phyloP scores from a whole-genome alignment of 2,797 vertebrate species.

The Hydrophis major region DNA sequence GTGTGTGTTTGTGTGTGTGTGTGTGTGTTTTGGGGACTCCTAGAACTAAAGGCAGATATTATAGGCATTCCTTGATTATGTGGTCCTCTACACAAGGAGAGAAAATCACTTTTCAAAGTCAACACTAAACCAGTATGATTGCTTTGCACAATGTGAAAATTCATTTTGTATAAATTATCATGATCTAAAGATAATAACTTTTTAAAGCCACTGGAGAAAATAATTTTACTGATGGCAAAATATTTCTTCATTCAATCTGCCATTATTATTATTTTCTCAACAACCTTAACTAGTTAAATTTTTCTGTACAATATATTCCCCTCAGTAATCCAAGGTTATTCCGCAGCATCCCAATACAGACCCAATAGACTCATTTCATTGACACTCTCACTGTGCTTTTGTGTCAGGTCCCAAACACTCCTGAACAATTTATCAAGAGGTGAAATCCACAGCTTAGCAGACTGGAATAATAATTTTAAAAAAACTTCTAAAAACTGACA shows the following conservation, averaged over 20 bases:
- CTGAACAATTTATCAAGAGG: background rate
- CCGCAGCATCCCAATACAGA: background rate
- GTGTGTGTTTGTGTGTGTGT: no score
- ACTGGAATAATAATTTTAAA: background rate
- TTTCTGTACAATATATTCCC: background rate
- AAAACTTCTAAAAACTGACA: background rate
- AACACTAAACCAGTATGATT: no score
- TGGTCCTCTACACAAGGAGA: no score
- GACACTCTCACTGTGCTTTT: background rate
- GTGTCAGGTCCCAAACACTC: background rate
- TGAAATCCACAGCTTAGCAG: background rate
- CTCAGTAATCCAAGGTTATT: background rate
- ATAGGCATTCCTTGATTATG: no score
- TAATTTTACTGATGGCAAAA: background rate
- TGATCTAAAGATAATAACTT: background rate
- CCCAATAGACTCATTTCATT: background rate
- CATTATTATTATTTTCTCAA: background rate
- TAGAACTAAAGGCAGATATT: no score
- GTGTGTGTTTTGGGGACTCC: no score
- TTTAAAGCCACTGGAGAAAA: background rate
- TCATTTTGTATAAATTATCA: background rate
- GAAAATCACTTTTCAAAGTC: no score
- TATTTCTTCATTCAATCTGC: background rate
- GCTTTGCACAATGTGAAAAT: background rate
- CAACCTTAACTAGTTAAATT: background rate